A percentile compares a stretch with the other conserved stretches of the same genome.
phyloP scores from a whole-genome alignment of 2,797 vertebrate genomes.

The Muscicapa striata region DNA sequence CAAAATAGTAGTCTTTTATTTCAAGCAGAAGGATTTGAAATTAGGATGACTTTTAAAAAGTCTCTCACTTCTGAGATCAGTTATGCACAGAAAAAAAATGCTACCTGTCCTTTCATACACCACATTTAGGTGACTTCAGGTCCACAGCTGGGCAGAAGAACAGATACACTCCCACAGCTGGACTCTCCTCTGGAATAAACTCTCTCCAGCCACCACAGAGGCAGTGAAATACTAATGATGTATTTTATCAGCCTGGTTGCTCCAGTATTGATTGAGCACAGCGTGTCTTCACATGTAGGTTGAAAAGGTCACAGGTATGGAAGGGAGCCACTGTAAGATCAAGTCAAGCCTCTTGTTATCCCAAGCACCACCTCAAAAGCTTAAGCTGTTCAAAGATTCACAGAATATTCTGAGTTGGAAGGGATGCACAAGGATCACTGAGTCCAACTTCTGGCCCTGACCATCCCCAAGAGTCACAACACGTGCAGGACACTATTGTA shows the following conservation, averaged over 20 bases:
- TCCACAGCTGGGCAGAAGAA: background rate
- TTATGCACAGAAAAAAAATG: background rate
- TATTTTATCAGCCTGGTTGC: background rate
- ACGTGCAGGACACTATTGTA: background rate
- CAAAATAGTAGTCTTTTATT: background rate
- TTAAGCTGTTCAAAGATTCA: background rate
- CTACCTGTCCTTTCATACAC: background rate
- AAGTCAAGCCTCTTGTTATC: background rate
- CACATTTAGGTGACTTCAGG: background rate
- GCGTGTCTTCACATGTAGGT: accelerated
- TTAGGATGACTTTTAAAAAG: background rate
- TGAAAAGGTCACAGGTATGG: background rate
- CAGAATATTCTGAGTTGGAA: background rate
- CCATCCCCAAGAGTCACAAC: background rate
- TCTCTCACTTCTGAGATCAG: background rate
- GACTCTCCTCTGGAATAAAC: background rate
- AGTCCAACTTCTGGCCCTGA: background rate
- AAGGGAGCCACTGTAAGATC: background rate
- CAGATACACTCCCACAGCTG: background rate
- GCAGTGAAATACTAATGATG: background rate
- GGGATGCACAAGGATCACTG: background rate
- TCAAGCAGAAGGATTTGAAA: background rate
- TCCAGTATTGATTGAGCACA: background rate
- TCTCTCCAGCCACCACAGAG: background rate
- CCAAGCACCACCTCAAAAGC: background rate